Evolutionary conservation across 2,113 vertebrate genomes (phyloP).

Genomic region (Coturnix japonica): DNA sequence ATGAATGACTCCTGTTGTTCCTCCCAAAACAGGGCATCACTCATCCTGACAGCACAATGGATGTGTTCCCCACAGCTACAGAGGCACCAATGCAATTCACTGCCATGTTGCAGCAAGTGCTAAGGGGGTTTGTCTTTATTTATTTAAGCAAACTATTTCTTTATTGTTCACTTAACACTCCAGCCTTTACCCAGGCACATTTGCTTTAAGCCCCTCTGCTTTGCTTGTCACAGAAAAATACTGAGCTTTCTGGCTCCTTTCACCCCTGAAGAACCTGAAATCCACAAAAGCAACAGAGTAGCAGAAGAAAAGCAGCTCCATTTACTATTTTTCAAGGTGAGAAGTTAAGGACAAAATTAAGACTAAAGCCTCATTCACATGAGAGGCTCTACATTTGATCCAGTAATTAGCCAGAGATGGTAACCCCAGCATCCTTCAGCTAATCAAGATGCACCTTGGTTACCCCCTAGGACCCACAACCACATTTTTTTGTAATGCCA

Average conservation of each 20-base stretch:
- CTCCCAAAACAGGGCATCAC: conserved; percentile 55
- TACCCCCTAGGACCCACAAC: background rate
- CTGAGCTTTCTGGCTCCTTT: background rate
- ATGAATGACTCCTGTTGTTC: conserved; percentile 51
- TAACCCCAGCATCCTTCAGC: background rate
- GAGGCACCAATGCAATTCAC: background rate
- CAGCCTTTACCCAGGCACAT: background rate
- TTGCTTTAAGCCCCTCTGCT: background rate
- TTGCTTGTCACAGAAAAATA: background rate
- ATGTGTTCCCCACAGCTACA: conserved; percentile 12
- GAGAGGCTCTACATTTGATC: background rate
- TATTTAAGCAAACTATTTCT: conserved; percentile 32
- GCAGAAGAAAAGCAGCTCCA: background rate
- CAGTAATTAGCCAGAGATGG: background rate
- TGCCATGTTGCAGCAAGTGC: background rate
- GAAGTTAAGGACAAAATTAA: background rate
- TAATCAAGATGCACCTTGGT: background rate
- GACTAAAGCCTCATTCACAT: background rate
- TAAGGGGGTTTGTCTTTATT: background rate
- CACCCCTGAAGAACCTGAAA: background rate
- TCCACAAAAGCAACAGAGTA: background rate
- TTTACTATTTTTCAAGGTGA: conserved; percentile 2
- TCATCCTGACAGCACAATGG: conserved; percentile 57
- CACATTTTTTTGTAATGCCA: background rate
- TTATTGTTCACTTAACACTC: conserved; percentile 17